These are phyloP conservation scores for Beris morrisii DNA, from an alignment of 2,888 invertebrate genomes.

Conservation along the genomic window DNA sequence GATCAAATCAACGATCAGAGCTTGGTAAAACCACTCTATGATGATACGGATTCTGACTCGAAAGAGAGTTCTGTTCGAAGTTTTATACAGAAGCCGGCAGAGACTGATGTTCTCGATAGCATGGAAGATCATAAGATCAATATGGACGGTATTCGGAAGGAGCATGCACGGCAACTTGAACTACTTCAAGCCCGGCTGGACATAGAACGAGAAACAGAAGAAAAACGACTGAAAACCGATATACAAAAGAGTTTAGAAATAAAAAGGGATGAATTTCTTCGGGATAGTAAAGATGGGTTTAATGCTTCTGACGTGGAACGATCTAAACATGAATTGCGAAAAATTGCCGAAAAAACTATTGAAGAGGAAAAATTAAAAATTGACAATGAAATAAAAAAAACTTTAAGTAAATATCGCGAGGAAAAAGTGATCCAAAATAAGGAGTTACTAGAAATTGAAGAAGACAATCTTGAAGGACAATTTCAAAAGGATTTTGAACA, in stretches of 20 bases:
- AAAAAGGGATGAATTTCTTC: constrained; percentile 47
- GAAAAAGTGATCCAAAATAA: constrained; percentile 55
- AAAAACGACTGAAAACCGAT: constrained; percentile 60
- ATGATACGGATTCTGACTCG: constrained; percentile 55
- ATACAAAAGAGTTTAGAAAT: constrained; percentile 59
- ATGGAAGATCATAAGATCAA: constrained; percentile 54
- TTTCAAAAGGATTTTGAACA: constrained; percentile 48
- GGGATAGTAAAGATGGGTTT: constrained; percentile 46
- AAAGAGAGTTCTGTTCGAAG: constrained; percentile 53
- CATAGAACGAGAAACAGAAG: constrained; percentile 52
- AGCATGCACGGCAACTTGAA: constrained; percentile 50
- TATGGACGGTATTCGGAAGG: constrained; percentile 54
- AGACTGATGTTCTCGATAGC: constrained; percentile 45
- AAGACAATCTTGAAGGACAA: constrained; percentile 52
- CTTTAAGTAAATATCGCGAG: constrained; percentile 43
- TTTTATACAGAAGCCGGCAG: constrained; percentile 51
- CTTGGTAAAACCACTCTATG: constrained; percentile 49
- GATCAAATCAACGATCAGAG: constrained; percentile 49
- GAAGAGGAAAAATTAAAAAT: constrained; percentile 42
- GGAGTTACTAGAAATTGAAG: constrained; percentile 57
- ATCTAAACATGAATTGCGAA: constrained; percentile 28
- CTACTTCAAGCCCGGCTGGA: constrained; percentile 60
- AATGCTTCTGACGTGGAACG: constrained; percentile 47
- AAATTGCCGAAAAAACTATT: constrained; percentile 40
- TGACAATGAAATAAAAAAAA: constrained; percentile 35